Conservation (phyloP, 2,797 vertebrate genomes). For the Mormyrus hasselquistii region DNA sequence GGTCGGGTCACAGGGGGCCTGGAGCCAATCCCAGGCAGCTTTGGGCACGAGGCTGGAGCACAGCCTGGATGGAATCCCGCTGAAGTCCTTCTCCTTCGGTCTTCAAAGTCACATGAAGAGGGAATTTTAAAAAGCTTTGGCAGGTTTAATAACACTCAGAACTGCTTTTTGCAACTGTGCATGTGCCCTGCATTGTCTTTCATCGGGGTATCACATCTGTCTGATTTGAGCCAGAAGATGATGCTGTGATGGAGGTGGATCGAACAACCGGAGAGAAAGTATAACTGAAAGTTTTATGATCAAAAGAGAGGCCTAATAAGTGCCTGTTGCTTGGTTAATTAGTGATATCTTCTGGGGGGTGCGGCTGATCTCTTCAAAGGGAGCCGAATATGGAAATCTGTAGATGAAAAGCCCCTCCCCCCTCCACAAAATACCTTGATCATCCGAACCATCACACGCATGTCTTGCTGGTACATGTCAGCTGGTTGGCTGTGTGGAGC, state of each 20-base stretch:
- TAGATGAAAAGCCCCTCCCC: background rate
- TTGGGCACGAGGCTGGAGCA: background rate
- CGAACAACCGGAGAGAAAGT: background rate
- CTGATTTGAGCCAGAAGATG: background rate
- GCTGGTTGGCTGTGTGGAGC: background rate
- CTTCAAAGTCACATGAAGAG: background rate
- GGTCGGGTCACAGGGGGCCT: background rate
- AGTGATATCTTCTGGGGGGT: conserved; percentile 57
- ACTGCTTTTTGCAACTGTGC: background rate
- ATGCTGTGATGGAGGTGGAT: conserved; percentile 3
- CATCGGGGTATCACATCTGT: background rate
- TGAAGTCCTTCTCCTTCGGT: background rate
- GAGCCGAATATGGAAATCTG: conserved; percentile 29
- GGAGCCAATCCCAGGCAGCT: background rate
- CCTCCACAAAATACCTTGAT: background rate
- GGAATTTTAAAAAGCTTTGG: background rate
- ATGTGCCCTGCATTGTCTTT: background rate
- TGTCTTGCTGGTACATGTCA: background rate
- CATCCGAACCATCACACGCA: background rate
- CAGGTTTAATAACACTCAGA: background rate
- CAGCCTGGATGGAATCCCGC: background rate
- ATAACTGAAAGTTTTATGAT: conserved; percentile 18
- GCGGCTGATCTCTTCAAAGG: conserved; percentile 44
- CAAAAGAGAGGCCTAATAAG: conserved; percentile 57
- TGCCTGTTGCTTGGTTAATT: conserved; percentile 62